phyloP scores from a whole-genome alignment of 37 sponge, comb jelly and placozoan species.

The Haliclona indistincta region DNA sequence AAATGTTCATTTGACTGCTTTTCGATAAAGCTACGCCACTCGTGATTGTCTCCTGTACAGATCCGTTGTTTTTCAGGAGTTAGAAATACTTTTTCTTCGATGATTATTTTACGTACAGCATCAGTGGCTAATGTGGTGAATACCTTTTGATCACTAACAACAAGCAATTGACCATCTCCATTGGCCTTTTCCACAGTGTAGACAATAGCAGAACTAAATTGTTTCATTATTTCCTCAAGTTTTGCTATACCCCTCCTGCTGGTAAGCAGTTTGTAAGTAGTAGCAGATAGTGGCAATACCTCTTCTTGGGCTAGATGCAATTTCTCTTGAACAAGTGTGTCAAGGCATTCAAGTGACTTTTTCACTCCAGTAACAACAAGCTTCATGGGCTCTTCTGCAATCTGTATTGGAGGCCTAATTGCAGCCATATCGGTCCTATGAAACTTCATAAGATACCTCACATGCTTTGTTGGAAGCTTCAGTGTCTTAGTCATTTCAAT shows the following conservation, averaged over 20 bases:
- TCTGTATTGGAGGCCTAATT: too few relatives aligned
- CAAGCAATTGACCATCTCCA: too few relatives aligned
- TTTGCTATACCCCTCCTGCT: constrained; percentile 1
- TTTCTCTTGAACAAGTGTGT: background rate
- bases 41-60: constrained; percentile 5
- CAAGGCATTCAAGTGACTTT: too few relatives aligned
- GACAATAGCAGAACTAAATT: background rate
- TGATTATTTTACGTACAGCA: background rate
- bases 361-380: too few relatives aligned
- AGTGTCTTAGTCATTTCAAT: background rate
- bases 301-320: background rate
- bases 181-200: background rate
- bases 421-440: background rate
- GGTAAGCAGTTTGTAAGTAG: background rate
- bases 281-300: background rate
- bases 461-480: background rate
- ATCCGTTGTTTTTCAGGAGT: background rate
- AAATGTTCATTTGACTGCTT: background rate
- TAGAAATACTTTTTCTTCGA: background rate
- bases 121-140: background rate
- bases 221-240: background rate
- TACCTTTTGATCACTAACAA: background rate
- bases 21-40: constrained; percentile 4
- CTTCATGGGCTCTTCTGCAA: too few relatives aligned
- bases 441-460: constrained; percentile 9